These are phyloP conservation scores for Apamea epomidion DNA, from an alignment of 2,888 invertebrate genomes.

Conservation along the genomic window DNA sequence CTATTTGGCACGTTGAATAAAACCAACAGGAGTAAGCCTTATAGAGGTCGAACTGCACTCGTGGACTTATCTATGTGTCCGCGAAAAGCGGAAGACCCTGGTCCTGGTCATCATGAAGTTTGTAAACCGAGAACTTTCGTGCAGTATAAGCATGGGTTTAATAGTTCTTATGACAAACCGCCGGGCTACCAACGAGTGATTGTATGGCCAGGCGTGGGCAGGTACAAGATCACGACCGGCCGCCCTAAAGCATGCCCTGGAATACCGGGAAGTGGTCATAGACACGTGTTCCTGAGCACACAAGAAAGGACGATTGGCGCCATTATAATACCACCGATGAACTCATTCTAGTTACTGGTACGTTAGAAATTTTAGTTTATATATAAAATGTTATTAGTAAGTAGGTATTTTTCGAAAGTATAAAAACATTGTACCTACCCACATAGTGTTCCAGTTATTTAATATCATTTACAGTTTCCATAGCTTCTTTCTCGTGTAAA, in stretches of 20 bases:
- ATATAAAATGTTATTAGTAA: not conserved
- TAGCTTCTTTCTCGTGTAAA: not conserved
- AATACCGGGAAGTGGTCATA: conserved; percentile 80
- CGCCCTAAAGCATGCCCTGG: conserved; percentile 60
- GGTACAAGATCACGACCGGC: conserved; percentile 73
- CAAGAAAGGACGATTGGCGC: conserved; percentile 81
- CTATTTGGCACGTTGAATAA: conserved; percentile 84
- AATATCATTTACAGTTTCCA: not conserved
- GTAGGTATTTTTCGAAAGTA: not conserved
- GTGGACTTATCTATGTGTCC: conserved; percentile 87
- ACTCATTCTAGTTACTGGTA: conserved; percentile 77
- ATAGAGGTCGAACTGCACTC: conserved; percentile 86
- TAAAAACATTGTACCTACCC: conserved; percentile 2
- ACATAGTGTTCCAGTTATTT: conserved; percentile 3
- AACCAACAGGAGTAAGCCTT: conserved; percentile 77
- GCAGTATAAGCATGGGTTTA: conserved; percentile 78
- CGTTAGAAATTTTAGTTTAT: conserved; percentile 11
- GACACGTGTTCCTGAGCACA: conserved; percentile 82
- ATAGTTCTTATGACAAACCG: conserved; percentile 82
- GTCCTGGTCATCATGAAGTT: conserved; percentile 86
- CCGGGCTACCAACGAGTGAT: conserved; percentile 79
- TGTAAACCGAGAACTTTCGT: conserved; percentile 72
- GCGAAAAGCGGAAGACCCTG: conserved; percentile 87
- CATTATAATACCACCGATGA: conserved; percentile 79
- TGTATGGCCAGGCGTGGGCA: conserved; percentile 86